A percentile compares a stretch with the other conserved stretches of the same genome.
Conservation (phyloP, 2,888 invertebrate genomes). For the Acrobeloides nanus region DNA sequence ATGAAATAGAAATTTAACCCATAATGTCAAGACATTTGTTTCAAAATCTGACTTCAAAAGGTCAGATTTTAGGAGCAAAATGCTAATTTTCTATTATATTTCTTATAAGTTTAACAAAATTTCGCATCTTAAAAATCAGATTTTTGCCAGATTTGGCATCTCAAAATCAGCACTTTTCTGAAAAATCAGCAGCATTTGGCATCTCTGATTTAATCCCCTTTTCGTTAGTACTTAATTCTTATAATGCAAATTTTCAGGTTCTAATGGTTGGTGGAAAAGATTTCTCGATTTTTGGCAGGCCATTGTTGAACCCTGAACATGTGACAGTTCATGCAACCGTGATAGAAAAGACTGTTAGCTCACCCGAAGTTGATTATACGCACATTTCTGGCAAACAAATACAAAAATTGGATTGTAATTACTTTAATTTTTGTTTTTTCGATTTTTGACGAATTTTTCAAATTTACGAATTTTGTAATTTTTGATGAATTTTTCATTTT, state of each 20-base stretch:
- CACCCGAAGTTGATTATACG: constrained; percentile 39
- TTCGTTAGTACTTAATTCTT: too few species aligned
- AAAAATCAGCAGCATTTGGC: too few species aligned
- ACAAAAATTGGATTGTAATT: constrained; percentile 33
- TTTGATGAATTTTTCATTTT: constrained; percentile 4
- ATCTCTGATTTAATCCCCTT: too few species aligned
- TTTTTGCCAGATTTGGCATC: too few species aligned
- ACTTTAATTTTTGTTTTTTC: constrained; percentile 3
- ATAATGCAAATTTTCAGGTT: constrained; percentile 53
- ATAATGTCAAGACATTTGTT: too few species aligned
- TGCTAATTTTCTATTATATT: too few species aligned
- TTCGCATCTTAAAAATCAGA: too few species aligned
- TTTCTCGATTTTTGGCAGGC: constrained; percentile 57
- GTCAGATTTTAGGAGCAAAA: too few species aligned
- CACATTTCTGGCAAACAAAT: constrained; percentile 37
- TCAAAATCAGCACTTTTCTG: too few species aligned
- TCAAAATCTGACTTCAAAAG: too few species aligned
- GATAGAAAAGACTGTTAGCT: constrained; percentile 55
- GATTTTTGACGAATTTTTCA: constrained; percentile 1
- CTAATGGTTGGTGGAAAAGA: constrained; percentile 56
- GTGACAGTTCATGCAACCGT: constrained; percentile 57
- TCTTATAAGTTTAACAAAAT: too few species aligned
- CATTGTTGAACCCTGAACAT: constrained; percentile 54
- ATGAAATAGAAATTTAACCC: too few species aligned
- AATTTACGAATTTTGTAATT: constrained; percentile 11